phyloP scores from a whole-genome alignment of 2,797 vertebrate genomes.

The Lacerta viridis region DNA sequence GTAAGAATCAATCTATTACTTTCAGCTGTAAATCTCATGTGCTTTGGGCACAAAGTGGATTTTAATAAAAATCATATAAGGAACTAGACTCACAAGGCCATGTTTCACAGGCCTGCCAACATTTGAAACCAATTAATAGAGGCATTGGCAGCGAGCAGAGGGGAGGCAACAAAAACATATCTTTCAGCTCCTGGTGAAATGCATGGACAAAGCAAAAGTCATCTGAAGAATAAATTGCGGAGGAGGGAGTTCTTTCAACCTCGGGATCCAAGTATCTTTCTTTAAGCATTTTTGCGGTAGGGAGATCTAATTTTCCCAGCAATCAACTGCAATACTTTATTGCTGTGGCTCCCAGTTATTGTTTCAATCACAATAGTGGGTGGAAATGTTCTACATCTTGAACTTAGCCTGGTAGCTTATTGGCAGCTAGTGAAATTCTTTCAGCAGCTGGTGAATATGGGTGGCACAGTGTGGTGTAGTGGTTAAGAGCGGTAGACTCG shows the following conservation, averaged over 20 bases:
- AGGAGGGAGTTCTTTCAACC: neutral
- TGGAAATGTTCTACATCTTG: no score
- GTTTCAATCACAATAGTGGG: neutral
- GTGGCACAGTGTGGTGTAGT: no score
- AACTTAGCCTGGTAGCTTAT: no score
- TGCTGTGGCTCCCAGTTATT: neutral
- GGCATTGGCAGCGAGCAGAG: conserved; percentile 59
- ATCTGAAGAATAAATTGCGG: conserved; percentile 67
- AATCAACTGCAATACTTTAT: neutral
- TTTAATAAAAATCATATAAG: conserved; percentile 85
- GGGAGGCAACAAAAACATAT: conserved; percentile 64
- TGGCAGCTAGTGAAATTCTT: no score
- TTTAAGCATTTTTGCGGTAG: neutral
- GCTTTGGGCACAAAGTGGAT: conserved; percentile 80
- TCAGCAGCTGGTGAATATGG: no score
- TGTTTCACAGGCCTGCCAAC: conserved; percentile 81
- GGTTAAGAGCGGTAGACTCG: no score
- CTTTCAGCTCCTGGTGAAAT: conserved; percentile 78
- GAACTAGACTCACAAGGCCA: conserved; percentile 77
- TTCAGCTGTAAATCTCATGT: conserved; percentile 80
- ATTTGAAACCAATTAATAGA: conserved; percentile 82
- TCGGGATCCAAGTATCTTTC: neutral
- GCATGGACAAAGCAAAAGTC: conserved; percentile 76
- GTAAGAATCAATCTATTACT: conserved; percentile 83
- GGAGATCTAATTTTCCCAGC: no score